Percentiles rank a stretch among this genome's conserved stretches.
phyloP scores from a whole-genome alignment of 1,140 invertebrate species.

The Mesaphorura yosii region DNA sequence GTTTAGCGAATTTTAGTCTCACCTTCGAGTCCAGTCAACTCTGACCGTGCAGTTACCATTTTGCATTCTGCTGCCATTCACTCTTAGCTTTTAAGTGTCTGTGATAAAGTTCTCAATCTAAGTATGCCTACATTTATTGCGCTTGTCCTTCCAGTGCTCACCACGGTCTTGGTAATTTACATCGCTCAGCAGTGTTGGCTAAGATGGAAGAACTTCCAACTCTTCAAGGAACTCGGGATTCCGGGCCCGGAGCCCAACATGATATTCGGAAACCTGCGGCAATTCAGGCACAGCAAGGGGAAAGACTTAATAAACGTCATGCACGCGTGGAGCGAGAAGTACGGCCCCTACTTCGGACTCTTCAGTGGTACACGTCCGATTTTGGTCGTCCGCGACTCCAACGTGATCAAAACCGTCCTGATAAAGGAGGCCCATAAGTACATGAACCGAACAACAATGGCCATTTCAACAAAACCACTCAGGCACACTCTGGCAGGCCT shows the following conservation, averaged over 20 bases:
- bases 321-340: constrained; percentile 34
- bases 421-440: constrained; percentile 35
- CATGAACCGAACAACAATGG: constrained; percentile 33
- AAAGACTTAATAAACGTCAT: constrained; percentile 28
- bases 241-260: constrained; percentile 35
- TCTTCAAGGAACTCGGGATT: constrained; percentile 31
- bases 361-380: constrained; percentile 34
- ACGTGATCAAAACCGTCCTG: constrained; percentile 35
- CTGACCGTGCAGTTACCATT: too few relatives aligned
- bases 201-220: constrained; percentile 6
- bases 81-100: too few relatives aligned
- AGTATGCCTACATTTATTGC: too few relatives aligned
- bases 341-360: constrained; percentile 37
- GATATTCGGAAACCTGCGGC: constrained; percentile 33
- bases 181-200: not conserved
- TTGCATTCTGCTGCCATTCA: too few relatives aligned
- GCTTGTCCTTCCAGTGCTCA: not conserved
- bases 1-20: too few relatives aligned
- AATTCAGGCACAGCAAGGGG: constrained; percentile 14
- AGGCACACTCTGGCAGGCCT: constrained; percentile 34
- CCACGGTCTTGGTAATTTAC: not conserved
- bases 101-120: too few relatives aligned
- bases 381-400: constrained; percentile 35
- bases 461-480: constrained; percentile 33
- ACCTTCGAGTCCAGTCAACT: too few relatives aligned